A percentile compares a stretch with the other conserved stretches of the same genome.
Conservation (phyloP, 2,888 invertebrate species). For the Palloptera scutellata region DNA sequence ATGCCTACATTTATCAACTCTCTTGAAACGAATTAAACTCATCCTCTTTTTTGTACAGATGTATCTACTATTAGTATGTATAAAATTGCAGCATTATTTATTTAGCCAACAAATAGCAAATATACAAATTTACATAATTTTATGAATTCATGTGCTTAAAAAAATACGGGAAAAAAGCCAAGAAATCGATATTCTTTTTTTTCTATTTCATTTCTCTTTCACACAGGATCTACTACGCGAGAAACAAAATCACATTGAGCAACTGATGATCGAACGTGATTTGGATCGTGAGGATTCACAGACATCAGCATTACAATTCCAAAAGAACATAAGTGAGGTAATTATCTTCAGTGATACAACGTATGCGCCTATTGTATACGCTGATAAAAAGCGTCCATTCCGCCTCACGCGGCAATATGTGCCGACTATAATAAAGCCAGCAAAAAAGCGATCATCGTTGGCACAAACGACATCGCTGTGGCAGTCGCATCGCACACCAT, state of each 20-base stretch:
- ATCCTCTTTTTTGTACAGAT: no score
- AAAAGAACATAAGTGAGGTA: constrained; percentile 64
- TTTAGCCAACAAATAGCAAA: no score
- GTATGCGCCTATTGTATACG: constrained; percentile 51
- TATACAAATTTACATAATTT: no score
- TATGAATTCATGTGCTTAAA: no score
- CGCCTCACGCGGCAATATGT: constrained; percentile 39
- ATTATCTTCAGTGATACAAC: constrained; percentile 59
- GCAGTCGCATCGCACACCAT: constrained; percentile 31
- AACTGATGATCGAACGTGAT: constrained; percentile 89
- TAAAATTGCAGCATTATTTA: no score
- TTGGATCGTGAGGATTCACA: constrained; percentile 89
- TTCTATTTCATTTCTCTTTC: background rate
- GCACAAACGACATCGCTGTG: constrained; percentile 3
- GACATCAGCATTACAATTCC: constrained; percentile 68
- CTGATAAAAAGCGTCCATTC: constrained; percentile 52
- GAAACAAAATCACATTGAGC: constrained; percentile 93
- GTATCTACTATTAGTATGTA: no score
- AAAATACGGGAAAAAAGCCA: no score
- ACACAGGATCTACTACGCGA: constrained; percentile 86
- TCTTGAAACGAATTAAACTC: no score
- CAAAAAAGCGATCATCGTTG: constrained; percentile 37
- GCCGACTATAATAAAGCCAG: constrained; percentile 34
- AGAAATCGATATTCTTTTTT: background rate
- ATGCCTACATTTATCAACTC: no score